These are phyloP conservation scores for Drosophila ironensis DNA, from an alignment of 1,140 invertebrate genomes.

Conservation along the genomic window DNA sequence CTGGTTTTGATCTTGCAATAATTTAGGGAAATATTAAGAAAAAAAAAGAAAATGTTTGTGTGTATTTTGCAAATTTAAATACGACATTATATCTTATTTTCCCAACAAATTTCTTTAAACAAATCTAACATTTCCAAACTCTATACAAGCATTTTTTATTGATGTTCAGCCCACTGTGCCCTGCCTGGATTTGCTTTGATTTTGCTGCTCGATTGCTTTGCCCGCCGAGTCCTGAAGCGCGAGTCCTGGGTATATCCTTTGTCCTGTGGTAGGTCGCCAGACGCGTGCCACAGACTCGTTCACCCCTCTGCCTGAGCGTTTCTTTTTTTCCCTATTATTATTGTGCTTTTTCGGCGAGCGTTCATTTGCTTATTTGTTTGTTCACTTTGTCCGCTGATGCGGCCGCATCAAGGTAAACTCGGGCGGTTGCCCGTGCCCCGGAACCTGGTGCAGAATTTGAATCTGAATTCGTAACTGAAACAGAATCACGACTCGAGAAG, in stretches of 20 bases:
- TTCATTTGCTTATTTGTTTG: slow-evolving; percentile 81
- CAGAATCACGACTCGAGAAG: neutral
- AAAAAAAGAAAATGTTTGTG: neutral
- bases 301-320: neutral
- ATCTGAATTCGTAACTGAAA: neutral
- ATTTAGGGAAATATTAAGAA: neutral
- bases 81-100: too few relatives aligned
- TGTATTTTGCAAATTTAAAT: too few relatives aligned
- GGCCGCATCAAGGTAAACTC: slow-evolving; percentile 78
- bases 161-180: slow-evolving; percentile 13
- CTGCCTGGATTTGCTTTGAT: slow-evolving; percentile 49
- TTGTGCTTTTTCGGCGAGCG: slow-evolving; percentile 74
- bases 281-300: slow-evolving; percentile 71
- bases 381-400: slow-evolving; percentile 64
- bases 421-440: slow-evolving; percentile 5
- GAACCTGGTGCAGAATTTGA: neutral
- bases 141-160: neutral
- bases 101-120: neutral
- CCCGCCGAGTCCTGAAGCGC: slow-evolving; percentile 28
- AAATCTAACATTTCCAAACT: neutral
- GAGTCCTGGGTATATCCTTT: slow-evolving; percentile 38
- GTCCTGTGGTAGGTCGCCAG: slow-evolving; percentile 75
- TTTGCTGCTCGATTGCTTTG: slow-evolving; percentile 74
- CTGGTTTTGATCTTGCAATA: too few relatives aligned
- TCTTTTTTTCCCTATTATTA: slow-evolving; percentile 30